A percentile compares a stretch with the other conserved stretches of the same genome.
phyloP scores from a whole-genome alignment of 2,888 invertebrate species.

The Leptinotarsa juncta region DNA sequence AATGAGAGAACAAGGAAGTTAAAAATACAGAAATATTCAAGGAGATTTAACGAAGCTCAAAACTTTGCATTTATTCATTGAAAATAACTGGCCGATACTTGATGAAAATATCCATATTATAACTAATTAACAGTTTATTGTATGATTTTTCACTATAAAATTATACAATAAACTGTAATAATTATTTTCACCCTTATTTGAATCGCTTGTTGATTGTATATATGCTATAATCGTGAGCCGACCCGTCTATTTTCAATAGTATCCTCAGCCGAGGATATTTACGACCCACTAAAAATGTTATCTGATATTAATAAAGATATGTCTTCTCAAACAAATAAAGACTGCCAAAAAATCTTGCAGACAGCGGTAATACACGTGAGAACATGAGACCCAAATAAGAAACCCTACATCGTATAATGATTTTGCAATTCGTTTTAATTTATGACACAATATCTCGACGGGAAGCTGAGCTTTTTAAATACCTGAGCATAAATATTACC shows the following conservation, averaged over 20 bases:
- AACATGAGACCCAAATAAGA: slow-evolving; percentile 41
- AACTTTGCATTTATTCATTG: no score
- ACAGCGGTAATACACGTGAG: slow-evolving; percentile 44
- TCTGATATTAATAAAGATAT: slow-evolving; percentile 23
- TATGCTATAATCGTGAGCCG: background rate
- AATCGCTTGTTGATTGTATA: background rate
- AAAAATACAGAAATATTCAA: no score
- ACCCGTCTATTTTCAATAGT: background rate
- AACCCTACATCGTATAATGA: slow-evolving; percentile 48
- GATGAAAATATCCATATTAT: no score
- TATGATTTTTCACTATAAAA: no score
- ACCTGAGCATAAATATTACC: slow-evolving; percentile 48
- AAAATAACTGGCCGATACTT: no score
- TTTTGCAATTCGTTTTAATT: slow-evolving; percentile 53
- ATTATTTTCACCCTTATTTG: no score
- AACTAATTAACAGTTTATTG: no score
- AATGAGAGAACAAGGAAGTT: no score
- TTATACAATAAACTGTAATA: no score
- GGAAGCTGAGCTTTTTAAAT: slow-evolving; percentile 50
- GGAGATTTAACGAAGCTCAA: no score
- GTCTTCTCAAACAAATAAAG: background rate
- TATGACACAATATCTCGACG: slow-evolving; percentile 53
- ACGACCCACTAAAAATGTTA: background rate
- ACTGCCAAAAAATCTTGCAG: slow-evolving; percentile 32
- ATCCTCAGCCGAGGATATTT: background rate